Evolutionary conservation across 2,888 invertebrate species (phyloP).

Genomic region (Morpho achilles): DNA sequence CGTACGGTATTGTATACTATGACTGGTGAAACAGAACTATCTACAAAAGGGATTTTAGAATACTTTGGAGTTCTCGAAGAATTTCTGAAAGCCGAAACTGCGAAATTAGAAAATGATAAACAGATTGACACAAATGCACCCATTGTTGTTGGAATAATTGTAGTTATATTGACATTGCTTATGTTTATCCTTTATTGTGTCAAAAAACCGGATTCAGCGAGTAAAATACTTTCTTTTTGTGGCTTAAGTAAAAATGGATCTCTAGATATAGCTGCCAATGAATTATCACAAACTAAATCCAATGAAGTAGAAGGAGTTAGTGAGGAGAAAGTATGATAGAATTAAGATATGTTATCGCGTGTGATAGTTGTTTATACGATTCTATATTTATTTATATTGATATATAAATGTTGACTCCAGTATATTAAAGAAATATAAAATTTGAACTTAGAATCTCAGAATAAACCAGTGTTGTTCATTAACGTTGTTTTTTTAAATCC

Average conservation of each 20-base stretch:
- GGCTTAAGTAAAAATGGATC: slow-evolving; percentile 69
- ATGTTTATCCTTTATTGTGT: slow-evolving; percentile 62
- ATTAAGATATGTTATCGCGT: not conserved
- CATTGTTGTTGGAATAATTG: slow-evolving; percentile 59
- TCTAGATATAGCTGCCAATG: slow-evolving; percentile 63
- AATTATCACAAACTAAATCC: slow-evolving; percentile 49
- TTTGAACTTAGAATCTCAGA: not conserved
- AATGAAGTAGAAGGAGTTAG: slow-evolving; percentile 55
- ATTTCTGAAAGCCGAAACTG: slow-evolving; percentile 51
- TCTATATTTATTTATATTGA: not conserved
- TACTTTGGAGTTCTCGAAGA: slow-evolving; percentile 57
- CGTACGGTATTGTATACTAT: slow-evolving; percentile 58
- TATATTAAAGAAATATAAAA: not conserved
- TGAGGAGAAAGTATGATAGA: slow-evolving; percentile 59
- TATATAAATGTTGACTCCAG: not conserved
- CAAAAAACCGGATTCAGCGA: slow-evolving; percentile 53
- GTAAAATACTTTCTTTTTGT: slow-evolving; percentile 53
- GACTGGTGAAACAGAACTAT: slow-evolving; percentile 63
- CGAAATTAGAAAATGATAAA: slow-evolving; percentile 39
- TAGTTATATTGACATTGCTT: slow-evolving; percentile 50
- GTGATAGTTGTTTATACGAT: not conserved
- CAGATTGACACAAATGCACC: slow-evolving; percentile 65
- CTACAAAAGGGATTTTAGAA: slow-evolving; percentile 58
- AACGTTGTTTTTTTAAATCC: too few species aligned
- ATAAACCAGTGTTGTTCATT: too few species aligned